These are phyloP conservation scores for Zhuqinia jingwanae DNA, from an alignment of 2,888 invertebrate genomes.

Conservation along the genomic window DNA sequence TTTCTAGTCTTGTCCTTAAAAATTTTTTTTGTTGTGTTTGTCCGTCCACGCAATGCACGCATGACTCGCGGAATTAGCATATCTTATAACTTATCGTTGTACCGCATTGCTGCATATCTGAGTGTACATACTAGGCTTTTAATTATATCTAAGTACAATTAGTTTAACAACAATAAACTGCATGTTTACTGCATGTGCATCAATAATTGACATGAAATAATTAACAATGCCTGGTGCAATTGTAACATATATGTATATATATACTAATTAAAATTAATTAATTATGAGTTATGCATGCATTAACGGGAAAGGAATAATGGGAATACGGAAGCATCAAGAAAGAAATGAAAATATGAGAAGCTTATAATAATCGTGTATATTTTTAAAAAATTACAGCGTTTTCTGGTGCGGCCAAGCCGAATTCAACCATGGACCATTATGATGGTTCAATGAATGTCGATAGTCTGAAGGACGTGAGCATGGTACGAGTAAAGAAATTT, in stretches of 20 bases:
- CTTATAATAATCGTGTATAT: background rate
- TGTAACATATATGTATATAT: background rate
- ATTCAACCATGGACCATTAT: conserved; percentile 65
- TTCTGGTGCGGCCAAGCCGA: conserved; percentile 31
- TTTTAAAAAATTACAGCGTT: conserved; percentile 19
- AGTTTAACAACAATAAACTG: background rate
- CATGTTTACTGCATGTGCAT: conserved; percentile 10
- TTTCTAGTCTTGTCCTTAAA: background rate
- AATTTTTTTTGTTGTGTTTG: too few relatives aligned
- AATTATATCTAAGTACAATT: too few relatives aligned
- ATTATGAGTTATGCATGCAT: background rate
- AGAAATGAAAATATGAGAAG: background rate
- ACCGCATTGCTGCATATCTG: background rate
- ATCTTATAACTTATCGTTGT: too few relatives aligned
- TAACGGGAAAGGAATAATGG: background rate
- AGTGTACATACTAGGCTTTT: background rate
- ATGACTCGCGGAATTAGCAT: too few relatives aligned
- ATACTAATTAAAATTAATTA: too few relatives aligned
- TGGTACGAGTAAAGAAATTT: conserved; percentile 13
- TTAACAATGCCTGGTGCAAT: too few relatives aligned
- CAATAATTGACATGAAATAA: background rate
- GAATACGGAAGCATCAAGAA: background rate
- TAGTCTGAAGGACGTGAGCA: conserved; percentile 52
- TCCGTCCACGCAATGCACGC: too few relatives aligned
- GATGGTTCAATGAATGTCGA: conserved; percentile 13